These are phyloP conservation scores for Labroides dimidiatus DNA, from an alignment of 2,797 vertebrate genomes.

Conservation along the genomic window DNA sequence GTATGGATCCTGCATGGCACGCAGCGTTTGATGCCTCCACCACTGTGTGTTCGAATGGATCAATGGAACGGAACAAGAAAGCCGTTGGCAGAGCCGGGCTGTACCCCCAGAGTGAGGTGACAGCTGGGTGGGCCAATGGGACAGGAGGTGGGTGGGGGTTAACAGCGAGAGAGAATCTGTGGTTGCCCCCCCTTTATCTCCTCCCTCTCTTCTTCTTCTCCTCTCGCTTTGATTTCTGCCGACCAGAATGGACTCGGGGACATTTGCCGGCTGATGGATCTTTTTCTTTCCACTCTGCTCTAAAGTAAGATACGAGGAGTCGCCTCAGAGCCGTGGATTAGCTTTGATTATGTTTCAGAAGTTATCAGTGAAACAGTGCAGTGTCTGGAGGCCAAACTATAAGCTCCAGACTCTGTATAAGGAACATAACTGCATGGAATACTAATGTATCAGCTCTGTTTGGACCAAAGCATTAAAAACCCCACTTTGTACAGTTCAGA, in stretches of 20 bases:
- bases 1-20: constrained; percentile 60
- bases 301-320: constrained; percentile 67
- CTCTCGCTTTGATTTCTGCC: constrained; percentile 72
- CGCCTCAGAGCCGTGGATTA: constrained; percentile 68
- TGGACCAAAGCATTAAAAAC: neutral
- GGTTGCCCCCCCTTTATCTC: constrained; percentile 66
- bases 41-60: constrained; percentile 73
- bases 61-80: constrained; percentile 77
- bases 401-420: constrained; percentile 21
- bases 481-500: constrained; percentile 3
- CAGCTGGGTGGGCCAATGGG: constrained; percentile 68
- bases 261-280: constrained; percentile 64
- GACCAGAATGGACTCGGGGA: constrained; percentile 72
- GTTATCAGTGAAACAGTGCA: constrained; percentile 57
- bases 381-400: constrained; percentile 43
- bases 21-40: constrained; percentile 74
- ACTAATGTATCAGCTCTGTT: constrained; percentile 28
- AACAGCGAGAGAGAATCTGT: constrained; percentile 44
- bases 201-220: constrained; percentile 31
- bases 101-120: constrained; percentile 67
- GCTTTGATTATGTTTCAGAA: constrained; percentile 77
- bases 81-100: constrained; percentile 54
- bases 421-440: constrained; percentile 28
- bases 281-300: constrained; percentile 70
- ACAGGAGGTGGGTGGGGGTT: constrained; percentile 67